Evolutionary conservation across 2,888 invertebrate genomes (phyloP).

Genomic region (Amblyjoppa fuscipennis): DNA sequence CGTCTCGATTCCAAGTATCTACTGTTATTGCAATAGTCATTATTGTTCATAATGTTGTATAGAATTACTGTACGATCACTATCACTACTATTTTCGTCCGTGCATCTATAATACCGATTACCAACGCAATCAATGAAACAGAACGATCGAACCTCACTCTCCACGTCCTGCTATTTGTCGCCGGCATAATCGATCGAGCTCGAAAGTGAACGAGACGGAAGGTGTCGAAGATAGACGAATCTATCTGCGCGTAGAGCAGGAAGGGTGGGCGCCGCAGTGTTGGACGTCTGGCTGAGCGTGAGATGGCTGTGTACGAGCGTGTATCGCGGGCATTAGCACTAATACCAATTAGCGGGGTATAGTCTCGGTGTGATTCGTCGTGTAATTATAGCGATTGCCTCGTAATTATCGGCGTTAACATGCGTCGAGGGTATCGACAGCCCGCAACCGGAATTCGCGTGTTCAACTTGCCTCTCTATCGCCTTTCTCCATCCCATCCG

Average conservation of each 20-base stretch:
- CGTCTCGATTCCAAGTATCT: not conserved
- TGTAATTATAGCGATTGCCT: slow-evolving; percentile 67
- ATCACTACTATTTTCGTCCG: too few species aligned
- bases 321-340: slow-evolving; percentile 67
- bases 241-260: slow-evolving; percentile 13
- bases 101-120: too few species aligned
- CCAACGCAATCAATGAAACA: too few species aligned
- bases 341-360: slow-evolving; percentile 66
- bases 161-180: not conserved
- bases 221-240: slow-evolving; percentile 15
- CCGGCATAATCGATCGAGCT: not conserved
- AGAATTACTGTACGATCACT: not conserved
- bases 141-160: not conserved
- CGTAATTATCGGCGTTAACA: slow-evolving; percentile 67
- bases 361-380: slow-evolving; percentile 68
- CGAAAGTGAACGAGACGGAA: not conserved
- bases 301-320: slow-evolving; percentile 38
- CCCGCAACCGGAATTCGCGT: slow-evolving; percentile 65
- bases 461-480: slow-evolving; percentile 51
- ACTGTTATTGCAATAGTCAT: not conserved
- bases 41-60: not conserved
- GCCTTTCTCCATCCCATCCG: slow-evolving; percentile 41
- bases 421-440: slow-evolving; percentile 67
- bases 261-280: not conserved
- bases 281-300: slow-evolving; percentile 37